Base-by-base conservation (phyloP, 2,888 invertebrate genomes). In the Tillus elongatus region DNA sequence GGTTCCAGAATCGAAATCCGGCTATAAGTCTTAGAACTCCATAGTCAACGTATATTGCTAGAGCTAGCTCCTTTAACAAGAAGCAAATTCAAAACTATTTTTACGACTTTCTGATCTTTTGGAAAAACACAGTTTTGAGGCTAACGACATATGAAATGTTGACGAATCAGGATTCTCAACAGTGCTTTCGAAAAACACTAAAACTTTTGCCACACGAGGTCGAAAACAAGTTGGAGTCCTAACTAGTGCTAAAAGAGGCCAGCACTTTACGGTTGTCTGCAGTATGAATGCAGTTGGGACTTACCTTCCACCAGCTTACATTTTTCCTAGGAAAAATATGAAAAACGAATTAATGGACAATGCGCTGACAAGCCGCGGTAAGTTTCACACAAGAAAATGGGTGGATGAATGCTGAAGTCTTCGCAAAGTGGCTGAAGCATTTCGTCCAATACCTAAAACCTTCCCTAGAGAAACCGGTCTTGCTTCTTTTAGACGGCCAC, bases 371-470 rank as follows among this genome's bases (percentile, higher is more conserved):
- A n/a, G n/a, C n/a, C n/a, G n/a, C n/a, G n/a, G n/a, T n/a, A n/a
- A n/a, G n/a, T n/a, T n/a, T n/a, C n/a, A n/a, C n/a, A n/a, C n/a
- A n/a, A n/a, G n/a, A n/a, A n/a, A n/a, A n/a, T n/a, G n/a, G n/a
- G n/a, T n/a, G n/a, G n/a, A n/a, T n/a, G n/a, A n/a, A n/a, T 13
- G 46, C 46, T 15, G 45, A 42, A 6, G n/a, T 45, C 15, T 49
- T 46, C 30, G 15, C 32, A 11, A 40, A 38, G 35, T 47, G 43
- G 46, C 15, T 49, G 10, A 19, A 35, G 6, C 47, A 44, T 34
- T 49, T 49, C 34, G 30, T 38, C 2, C 33, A 37, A 32, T 39
- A 39, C 32, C 15, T 27, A 2, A 53, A 15, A n/a, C n/a, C n/a
- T n/a, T n/a, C n/a, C n/a, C n/a, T n/a, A n/a, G n/a, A n/a, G n/a